Percentiles rank a stretch among this genome's conserved stretches.
Conservation (phyloP, 2,888 invertebrate genomes). For the Digitonthophagus gazella region DNA sequence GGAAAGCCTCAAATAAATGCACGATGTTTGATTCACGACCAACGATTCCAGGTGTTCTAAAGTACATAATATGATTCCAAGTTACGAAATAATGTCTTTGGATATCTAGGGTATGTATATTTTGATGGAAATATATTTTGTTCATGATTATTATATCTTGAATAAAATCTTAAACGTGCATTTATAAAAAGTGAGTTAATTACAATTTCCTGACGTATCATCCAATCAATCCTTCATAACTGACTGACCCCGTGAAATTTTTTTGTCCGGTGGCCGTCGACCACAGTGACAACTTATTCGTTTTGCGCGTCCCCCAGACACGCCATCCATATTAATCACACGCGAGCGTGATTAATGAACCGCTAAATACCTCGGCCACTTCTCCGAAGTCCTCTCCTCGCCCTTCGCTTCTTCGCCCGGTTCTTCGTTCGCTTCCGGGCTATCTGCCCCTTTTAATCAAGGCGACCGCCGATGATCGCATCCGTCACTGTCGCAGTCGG, state of each 20-base stretch:
- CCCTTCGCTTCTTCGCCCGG: conserved; percentile 29
- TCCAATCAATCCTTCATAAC: conserved; percentile 14
- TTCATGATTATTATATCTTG: too few relatives aligned
- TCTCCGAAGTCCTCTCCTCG: conserved; percentile 23
- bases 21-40: not conserved
- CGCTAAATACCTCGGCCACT: conserved; percentile 44
- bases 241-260: not conserved
- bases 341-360: conserved; percentile 46
- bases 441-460: conserved; percentile 49
- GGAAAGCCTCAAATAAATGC: not conserved
- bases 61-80: too few relatives aligned
- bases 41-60: not conserved
- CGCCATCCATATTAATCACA: conserved; percentile 42
- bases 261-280: not conserved
- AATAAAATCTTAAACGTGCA: too few relatives aligned
- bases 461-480: conserved; percentile 48
- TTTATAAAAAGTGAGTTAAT: too few relatives aligned
- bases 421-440: conserved; percentile 21
- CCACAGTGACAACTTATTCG: conserved; percentile 25
- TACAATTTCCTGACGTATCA: conserved; percentile 1
- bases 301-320: conserved; percentile 22
- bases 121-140: too few relatives aligned
- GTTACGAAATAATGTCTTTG: too few relatives aligned
- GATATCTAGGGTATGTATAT: too few relatives aligned
- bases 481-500: conserved; percentile 47